These are phyloP conservation scores for Lepas anatifera DNA, from an alignment of 2,888 invertebrate genomes.

Conservation along the genomic window DNA sequence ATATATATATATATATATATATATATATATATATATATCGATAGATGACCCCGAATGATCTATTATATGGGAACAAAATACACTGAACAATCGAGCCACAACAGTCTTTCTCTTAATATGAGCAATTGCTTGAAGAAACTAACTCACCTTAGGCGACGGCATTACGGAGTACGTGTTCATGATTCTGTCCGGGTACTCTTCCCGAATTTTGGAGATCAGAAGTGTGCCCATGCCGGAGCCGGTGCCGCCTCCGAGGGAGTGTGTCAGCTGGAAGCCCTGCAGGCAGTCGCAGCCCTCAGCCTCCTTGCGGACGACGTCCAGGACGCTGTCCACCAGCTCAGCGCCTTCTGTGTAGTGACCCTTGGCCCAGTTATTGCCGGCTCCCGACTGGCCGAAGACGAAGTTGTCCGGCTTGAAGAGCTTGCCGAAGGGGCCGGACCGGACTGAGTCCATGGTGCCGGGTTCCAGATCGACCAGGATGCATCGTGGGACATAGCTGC, in stretches of 20 bases:
- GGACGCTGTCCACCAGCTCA: constrained; percentile 41
- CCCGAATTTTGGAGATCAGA: constrained; percentile 60
- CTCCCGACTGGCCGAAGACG: constrained; percentile 45
- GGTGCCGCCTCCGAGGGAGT: constrained; percentile 67
- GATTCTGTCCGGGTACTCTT: constrained; percentile 42
- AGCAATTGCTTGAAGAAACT: no score
- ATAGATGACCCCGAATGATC: no score
- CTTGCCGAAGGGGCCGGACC: constrained; percentile 79
- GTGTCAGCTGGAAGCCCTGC: constrained; percentile 68
- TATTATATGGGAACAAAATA: no score
- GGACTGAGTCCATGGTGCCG: constrained; percentile 92
- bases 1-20: no score
- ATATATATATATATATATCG: no score
- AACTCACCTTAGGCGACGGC: constrained; percentile 35
- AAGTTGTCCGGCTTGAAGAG: constrained; percentile 57
- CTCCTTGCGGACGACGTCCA: constrained; percentile 54
- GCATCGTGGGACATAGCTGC: constrained; percentile 81
- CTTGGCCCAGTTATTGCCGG: constrained; percentile 33
- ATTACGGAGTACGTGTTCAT: constrained; percentile 41
- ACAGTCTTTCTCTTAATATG: no score
- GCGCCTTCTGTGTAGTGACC: constrained; percentile 87
- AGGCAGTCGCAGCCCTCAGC: constrained; percentile 72
- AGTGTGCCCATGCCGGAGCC: constrained; percentile 72
- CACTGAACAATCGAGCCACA: no score
- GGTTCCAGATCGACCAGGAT: constrained; percentile 90